Conservation (phyloP, 2,797 vertebrate species). For the Cossypha heuglini region DNA sequence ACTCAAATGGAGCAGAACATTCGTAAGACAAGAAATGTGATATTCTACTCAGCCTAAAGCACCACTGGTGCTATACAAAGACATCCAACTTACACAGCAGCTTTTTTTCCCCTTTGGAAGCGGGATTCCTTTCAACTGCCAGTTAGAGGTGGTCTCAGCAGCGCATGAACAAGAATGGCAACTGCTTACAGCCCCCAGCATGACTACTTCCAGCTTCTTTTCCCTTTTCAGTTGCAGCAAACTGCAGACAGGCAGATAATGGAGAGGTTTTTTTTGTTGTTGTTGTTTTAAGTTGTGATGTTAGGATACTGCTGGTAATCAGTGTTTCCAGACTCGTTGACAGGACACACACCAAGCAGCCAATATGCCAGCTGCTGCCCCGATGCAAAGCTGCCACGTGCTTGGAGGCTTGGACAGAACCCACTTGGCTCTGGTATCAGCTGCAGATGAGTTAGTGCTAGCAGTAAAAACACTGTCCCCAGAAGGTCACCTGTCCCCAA, state of each 20-base stretch:
- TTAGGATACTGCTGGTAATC: not conserved
- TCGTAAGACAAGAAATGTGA: not conserved
- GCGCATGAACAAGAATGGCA: rapidly evolving
- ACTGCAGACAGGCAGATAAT: not conserved
- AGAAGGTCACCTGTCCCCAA: slow-evolving; percentile 1
- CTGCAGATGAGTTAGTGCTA: not conserved
- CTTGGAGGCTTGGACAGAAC: not conserved
- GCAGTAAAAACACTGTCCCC: not conserved
- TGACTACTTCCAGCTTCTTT: not conserved
- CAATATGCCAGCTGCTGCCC: not conserved
- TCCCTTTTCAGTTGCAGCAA: not conserved
- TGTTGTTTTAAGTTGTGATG: not conserved
- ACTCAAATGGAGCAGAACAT: slow-evolving; percentile 35
- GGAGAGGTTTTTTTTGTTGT: not conserved
- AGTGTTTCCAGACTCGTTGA: rapidly evolving
- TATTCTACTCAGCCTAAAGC: slow-evolving; percentile 14
- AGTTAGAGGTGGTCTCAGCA: not conserved
- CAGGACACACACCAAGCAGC: not conserved
- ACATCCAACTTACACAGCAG: not conserved
- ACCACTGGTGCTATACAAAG: not conserved
- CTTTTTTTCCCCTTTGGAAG: not conserved
- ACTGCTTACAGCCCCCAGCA: not conserved
- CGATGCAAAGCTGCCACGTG: rapidly evolving
- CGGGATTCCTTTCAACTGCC: not conserved
- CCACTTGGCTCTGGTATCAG: not conserved